phyloP scores from a whole-genome alignment of 2,797 vertebrate genomes.

The Rhadinocentrus ornatus region DNA sequence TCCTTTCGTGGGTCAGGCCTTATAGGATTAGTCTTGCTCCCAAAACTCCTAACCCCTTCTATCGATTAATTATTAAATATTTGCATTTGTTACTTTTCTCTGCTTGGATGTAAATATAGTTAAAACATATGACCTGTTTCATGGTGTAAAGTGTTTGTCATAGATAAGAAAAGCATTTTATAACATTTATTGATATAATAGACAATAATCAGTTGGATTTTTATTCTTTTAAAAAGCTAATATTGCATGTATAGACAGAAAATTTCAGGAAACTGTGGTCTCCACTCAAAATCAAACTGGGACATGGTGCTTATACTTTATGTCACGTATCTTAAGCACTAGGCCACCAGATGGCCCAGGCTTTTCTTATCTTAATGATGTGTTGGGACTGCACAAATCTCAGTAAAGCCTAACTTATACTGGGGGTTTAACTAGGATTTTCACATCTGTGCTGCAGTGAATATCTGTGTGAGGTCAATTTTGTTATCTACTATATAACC shows the following conservation, averaged over 20 bases:
- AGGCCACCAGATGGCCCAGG: slow-evolving; percentile 38
- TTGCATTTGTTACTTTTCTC: slow-evolving; percentile 13
- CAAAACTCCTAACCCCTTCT: background rate
- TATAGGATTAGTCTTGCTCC: background rate
- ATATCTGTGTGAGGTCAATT: slow-evolving; percentile 11
- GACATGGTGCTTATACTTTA: slow-evolving; percentile 32
- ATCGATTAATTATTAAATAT: background rate
- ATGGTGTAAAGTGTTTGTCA: background rate
- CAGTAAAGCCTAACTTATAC: slow-evolving; percentile 34
- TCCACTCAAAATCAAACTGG: slow-evolving; percentile 24
- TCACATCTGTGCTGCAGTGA: slow-evolving; percentile 11
- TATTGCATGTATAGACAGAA: slow-evolving; percentile 7
- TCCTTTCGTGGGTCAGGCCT: too few species aligned
- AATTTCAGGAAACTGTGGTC: slow-evolving; percentile 16
- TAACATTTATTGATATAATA: background rate
- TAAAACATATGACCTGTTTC: background rate
- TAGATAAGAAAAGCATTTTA: background rate
- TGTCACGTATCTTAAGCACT: slow-evolving; percentile 40
- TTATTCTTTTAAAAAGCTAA: background rate
- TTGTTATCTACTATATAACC: slow-evolving; percentile 22
- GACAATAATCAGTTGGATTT: background rate
- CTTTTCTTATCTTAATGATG: slow-evolving; percentile 46
- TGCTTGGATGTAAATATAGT: background rate
- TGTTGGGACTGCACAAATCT: slow-evolving; percentile 45
- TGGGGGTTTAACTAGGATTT: slow-evolving; percentile 16